These are phyloP conservation scores for Hydrozoanthus tunicans DNA, from an alignment of 64 coral and sea anemone genomes.

Conservation along the genomic window DNA sequence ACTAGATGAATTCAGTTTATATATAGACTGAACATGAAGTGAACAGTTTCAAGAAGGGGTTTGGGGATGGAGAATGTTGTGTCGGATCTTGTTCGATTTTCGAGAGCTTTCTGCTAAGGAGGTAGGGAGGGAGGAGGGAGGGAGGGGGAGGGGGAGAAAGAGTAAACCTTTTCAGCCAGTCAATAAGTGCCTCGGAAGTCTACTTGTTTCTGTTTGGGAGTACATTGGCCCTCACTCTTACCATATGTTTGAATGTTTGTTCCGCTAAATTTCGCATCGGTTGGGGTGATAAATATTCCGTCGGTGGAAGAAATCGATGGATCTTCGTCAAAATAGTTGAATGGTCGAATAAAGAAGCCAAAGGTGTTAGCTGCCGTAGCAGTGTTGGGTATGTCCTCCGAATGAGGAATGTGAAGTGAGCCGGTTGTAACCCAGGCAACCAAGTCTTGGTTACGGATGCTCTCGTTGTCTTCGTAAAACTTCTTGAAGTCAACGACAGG, in stretches of 20 bases:
- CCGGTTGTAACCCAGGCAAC: slow-evolving; percentile 90
- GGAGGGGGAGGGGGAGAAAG: too few species aligned
- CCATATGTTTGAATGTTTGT: slow-evolving; percentile 58
- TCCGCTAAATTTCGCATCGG: slow-evolving; percentile 42
- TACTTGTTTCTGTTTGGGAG: background rate
- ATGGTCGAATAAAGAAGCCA: slow-evolving; percentile 76
- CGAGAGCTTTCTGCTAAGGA: too few species aligned
- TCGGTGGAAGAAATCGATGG: slow-evolving; percentile 82
- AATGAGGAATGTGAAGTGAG: slow-evolving; percentile 77
- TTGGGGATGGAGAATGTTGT: too few species aligned
- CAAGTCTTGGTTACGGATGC: slow-evolving; percentile 76
- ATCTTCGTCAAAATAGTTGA: slow-evolving; percentile 92
- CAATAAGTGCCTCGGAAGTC: slow-evolving; percentile 27
- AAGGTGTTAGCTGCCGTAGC: slow-evolving; percentile 63
- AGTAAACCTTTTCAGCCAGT: background rate
- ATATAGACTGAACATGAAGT: too few species aligned
- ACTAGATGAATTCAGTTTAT: too few species aligned
- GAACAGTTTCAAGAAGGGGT: too few species aligned
- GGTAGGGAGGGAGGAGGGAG: too few species aligned
- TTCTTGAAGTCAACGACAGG: slow-evolving; percentile 77
- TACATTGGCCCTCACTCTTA: slow-evolving; percentile 8
- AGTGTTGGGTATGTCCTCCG: slow-evolving; percentile 84
- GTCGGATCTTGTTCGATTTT: too few species aligned
- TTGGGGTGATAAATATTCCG: slow-evolving; percentile 60
- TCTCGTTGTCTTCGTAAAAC: slow-evolving; percentile 72